Percentiles rank a stretch among this genome's conserved stretches.
These are phyloP conservation scores for Agapostemon virescens DNA, from an alignment of 2,888 invertebrate genomes.

Conservation along the genomic window DNA sequence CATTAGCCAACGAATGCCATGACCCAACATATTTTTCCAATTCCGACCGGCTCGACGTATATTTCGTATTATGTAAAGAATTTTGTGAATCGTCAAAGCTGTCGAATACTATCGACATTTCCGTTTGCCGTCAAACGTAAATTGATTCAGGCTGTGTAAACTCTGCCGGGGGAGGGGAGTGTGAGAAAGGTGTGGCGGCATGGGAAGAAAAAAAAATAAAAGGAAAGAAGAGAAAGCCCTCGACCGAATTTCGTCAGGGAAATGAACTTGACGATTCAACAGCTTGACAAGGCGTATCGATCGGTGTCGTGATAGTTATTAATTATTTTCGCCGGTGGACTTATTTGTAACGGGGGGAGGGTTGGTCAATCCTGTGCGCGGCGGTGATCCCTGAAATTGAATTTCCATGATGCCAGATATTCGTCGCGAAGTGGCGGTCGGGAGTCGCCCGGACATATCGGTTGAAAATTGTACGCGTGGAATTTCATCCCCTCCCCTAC, in stretches of 20 bases:
- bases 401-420: slow-evolving; percentile 56
- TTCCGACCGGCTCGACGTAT: not conserved
- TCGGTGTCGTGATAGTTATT: slow-evolving; percentile 35
- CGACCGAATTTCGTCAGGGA: not conserved
- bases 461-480: slow-evolving; percentile 21
- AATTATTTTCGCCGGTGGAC: slow-evolving; percentile 50
- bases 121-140: not conserved
- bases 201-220: not conserved
- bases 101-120: not conserved
- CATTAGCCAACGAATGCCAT: not conserved
- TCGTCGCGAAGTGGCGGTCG: slow-evolving; percentile 38
- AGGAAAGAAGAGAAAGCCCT: not conserved
- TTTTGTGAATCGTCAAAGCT: slow-evolving; percentile 1
- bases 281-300: slow-evolving; percentile 24
- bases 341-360: slow-evolving; percentile 34
- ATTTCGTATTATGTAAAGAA: slow-evolving; percentile 7
- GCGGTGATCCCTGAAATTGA: slow-evolving; percentile 64
- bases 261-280: slow-evolving; percentile 9
- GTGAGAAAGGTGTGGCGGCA: not conserved
- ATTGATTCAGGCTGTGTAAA: not conserved
- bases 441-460: slow-evolving; percentile 9
- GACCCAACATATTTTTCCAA: slow-evolving; percentile 1
- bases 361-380: slow-evolving; percentile 55
- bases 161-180: not conserved
- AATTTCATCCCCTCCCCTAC: not conserved